Evolutionary conservation across 2,797 vertebrate species (phyloP).

Genomic region (Gymnothorax reevesii): DNA sequence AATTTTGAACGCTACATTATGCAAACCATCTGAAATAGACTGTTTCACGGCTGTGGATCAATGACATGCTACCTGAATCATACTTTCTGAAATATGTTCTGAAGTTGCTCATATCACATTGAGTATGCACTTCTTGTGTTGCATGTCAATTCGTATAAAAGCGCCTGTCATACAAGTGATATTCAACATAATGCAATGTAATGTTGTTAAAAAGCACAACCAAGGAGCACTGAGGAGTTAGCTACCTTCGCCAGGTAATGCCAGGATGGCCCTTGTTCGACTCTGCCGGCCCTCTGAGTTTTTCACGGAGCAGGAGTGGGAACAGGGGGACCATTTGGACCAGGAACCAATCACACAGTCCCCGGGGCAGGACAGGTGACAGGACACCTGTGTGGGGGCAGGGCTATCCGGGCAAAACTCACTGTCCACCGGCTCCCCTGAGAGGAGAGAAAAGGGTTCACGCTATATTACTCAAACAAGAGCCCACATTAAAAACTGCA

Average conservation of each 20-base stretch:
- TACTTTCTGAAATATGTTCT: no score
- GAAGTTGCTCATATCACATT: no score
- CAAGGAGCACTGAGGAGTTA: neutral
- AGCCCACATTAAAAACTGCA: neutral
- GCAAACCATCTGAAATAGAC: neutral
- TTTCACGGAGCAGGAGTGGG: slow-evolving; percentile 85
- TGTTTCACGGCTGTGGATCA: no score
- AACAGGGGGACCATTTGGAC: slow-evolving; percentile 88
- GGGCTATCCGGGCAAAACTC: slow-evolving; percentile 72
- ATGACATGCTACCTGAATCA: no score
- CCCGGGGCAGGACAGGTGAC: slow-evolving; percentile 81
- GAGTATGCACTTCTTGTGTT: no score
- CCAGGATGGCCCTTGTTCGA: slow-evolving; percentile 81
- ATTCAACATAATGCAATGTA: no score
- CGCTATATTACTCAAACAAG: neutral
- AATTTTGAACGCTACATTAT: neutral
- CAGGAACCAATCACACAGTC: slow-evolving; percentile 88
- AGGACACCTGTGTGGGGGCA: slow-evolving; percentile 65
- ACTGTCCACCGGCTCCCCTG: slow-evolving; percentile 75
- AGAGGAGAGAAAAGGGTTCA: slow-evolving; percentile 29
- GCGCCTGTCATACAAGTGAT: no score
- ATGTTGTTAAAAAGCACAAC: neutral
- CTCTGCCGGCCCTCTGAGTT: slow-evolving; percentile 85
- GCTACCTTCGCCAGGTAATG: slow-evolving; percentile 88
- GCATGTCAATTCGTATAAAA: no score